These are phyloP conservation scores for Oryzias melastigma DNA, from an alignment of 2,113 vertebrate genomes.

Conservation along the genomic window DNA sequence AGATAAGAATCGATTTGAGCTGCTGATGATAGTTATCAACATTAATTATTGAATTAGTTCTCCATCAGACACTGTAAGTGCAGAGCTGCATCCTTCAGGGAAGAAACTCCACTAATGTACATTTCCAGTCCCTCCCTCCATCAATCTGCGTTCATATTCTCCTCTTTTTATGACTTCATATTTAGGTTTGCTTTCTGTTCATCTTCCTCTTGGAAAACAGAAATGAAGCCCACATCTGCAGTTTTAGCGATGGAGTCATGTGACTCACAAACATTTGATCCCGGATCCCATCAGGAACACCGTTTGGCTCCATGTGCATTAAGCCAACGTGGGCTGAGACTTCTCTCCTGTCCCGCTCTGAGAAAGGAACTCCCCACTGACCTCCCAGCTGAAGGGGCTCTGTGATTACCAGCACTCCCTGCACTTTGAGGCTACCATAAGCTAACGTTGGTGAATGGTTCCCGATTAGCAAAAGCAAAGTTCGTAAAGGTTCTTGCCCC, in stretches of 20 bases:
- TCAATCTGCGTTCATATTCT: slow-evolving; percentile 50
- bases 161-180: slow-evolving; percentile 2
- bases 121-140: slow-evolving; percentile 17
- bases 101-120: slow-evolving; percentile 51
- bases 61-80: slow-evolving; percentile 66
- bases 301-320: slow-evolving; percentile 56
- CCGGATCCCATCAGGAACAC: slow-evolving; percentile 43
- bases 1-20: slow-evolving; percentile 72
- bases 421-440: slow-evolving; percentile 75
- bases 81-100: slow-evolving; percentile 60
- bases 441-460: slow-evolving; percentile 54
- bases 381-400: slow-evolving; percentile 56
- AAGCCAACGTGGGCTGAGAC: slow-evolving; percentile 59
- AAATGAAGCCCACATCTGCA: slow-evolving; percentile 20
- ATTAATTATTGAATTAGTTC: slow-evolving; percentile 74
- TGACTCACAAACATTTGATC: slow-evolving; percentile 41
- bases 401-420: slow-evolving; percentile 61
- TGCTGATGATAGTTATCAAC: slow-evolving; percentile 73
- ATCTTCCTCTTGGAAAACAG: neutral
- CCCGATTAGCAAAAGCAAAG: slow-evolving; percentile 69
- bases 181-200: no score
- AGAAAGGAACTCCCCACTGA: slow-evolving; percentile 61
- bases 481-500: no score
- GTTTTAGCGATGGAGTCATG: slow-evolving; percentile 10
- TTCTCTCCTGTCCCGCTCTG: slow-evolving; percentile 63